phyloP scores from a whole-genome alignment of 2,113 vertebrate genomes.

The Indicator indicator region DNA sequence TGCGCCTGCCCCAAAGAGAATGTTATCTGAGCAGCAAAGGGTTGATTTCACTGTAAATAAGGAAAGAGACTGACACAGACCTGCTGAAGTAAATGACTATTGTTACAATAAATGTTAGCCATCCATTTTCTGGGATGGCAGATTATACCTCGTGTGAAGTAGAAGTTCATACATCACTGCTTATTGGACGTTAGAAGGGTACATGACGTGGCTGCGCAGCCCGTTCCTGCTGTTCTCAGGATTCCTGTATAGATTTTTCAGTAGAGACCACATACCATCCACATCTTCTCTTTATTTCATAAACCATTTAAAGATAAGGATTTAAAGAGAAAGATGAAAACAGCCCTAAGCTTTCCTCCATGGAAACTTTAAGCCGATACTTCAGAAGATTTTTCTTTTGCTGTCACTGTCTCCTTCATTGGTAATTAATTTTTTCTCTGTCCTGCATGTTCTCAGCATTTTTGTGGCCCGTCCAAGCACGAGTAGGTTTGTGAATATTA shows the following conservation, averaged over 20 bases:
- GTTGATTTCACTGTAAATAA: conserved; percentile 54
- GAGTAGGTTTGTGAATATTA: background rate
- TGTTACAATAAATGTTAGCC: conserved; percentile 18
- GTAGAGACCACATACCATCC: background rate
- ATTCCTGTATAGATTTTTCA: background rate
- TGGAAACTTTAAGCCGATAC: background rate
- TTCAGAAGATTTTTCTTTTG: background rate
- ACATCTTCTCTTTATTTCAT: conserved; percentile 1
- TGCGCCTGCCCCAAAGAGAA: conserved; percentile 3
- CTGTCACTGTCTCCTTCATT: background rate
- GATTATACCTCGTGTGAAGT: background rate
- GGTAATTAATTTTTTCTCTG: background rate
- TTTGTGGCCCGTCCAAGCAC: background rate
- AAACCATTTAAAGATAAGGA: background rate
- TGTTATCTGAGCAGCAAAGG: conserved; percentile 61
- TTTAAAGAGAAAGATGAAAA: background rate
- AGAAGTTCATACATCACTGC: fast-evolving
- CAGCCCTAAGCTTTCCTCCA: background rate
- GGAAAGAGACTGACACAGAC: conserved; percentile 39
- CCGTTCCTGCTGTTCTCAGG: background rate
- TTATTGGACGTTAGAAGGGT: background rate
- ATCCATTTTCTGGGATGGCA: background rate
- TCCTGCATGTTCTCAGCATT: background rate
- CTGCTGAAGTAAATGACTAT: conserved; percentile 19
- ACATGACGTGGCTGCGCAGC: fast-evolving